These are phyloP conservation scores for Eurytemora carolleeae DNA, from an alignment of 1,140 invertebrate genomes.

Conservation along the genomic window DNA sequence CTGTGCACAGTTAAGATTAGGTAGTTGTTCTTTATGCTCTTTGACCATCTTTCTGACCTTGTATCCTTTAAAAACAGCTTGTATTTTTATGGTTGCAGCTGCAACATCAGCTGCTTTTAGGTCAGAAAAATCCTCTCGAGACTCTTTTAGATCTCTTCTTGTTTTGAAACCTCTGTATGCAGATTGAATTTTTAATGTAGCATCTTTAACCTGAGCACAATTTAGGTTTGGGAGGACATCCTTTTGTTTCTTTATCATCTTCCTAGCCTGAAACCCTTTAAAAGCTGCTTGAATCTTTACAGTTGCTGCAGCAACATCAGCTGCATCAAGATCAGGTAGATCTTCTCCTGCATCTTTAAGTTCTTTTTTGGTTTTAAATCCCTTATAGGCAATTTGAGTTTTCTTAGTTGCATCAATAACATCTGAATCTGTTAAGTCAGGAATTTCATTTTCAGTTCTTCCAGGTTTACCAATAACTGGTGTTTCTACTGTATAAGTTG, in stretches of 20 bases:
- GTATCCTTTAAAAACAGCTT: not conserved
- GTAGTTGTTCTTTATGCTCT: not conserved
- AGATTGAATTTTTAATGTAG: slow-evolving; percentile 12
- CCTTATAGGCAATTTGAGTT: slow-evolving; percentile 13
- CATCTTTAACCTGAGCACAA: not conserved
- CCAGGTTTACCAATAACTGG: not conserved
- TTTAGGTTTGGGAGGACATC: slow-evolving; percentile 8
- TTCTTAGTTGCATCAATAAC: not conserved
- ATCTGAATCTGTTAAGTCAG: not conserved
- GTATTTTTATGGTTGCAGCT: not conserved
- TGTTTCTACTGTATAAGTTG: not conserved
- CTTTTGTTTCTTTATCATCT: slow-evolving; percentile 2
- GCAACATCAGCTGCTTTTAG: slow-evolving; percentile 1
- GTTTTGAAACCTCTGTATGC: slow-evolving; percentile 8
- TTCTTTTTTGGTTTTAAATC: slow-evolving; percentile 2
- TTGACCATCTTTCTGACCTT: not conserved
- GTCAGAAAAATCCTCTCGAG: not conserved
- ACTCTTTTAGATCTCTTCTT: not conserved
- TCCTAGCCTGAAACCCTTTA: slow-evolving; percentile 37
- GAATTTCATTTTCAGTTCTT: not conserved
- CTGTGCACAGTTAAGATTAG: slow-evolving; percentile 5
- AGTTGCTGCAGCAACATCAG: slow-evolving; percentile 32
- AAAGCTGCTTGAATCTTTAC: slow-evolving; percentile 53
- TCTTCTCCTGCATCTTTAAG: not conserved
- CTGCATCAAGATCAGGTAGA: not conserved